Conservation (phyloP, 2,797 vertebrate species). For the Falco peregrinus region DNA sequence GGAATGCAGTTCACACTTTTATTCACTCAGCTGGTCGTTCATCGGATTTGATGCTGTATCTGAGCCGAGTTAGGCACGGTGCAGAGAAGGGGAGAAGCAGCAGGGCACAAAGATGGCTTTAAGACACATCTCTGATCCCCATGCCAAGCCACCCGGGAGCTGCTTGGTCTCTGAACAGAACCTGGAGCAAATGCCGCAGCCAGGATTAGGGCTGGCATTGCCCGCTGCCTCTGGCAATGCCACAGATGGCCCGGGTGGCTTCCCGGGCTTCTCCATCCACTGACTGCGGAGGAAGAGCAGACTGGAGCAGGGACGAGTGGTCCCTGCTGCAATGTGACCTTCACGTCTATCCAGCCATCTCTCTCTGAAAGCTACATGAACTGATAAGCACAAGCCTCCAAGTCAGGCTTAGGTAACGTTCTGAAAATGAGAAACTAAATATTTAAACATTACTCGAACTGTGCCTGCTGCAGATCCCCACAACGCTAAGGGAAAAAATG, state of each 20-base stretch:
- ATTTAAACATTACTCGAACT: background rate
- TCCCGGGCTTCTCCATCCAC: background rate
- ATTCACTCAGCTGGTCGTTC: background rate
- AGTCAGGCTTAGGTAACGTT: background rate
- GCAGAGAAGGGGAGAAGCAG: background rate
- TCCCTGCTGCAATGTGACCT: constrained; percentile 34
- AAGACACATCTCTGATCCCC: background rate
- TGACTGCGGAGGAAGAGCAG: background rate
- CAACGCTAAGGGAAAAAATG: background rate
- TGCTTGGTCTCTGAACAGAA: background rate
- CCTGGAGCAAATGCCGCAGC: background rate
- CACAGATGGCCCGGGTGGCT: constrained; percentile 5
- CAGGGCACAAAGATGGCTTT: background rate
- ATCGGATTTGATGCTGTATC: background rate
- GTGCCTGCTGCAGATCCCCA: background rate
- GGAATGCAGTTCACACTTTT: background rate
- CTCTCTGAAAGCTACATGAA: background rate
- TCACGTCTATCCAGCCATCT: background rate
- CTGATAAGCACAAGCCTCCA: background rate
- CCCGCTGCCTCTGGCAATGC: background rate
- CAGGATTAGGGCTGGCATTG: background rate
- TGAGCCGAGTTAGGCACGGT: rapidly evolving
- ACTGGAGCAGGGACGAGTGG: background rate
- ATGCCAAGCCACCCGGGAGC: background rate
- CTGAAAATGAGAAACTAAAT: background rate